A percentile compares a stretch with the other conserved stretches of the same genome.
Conservation (phyloP, 1,140 invertebrate species). For the Mamestra configurata region DNA sequence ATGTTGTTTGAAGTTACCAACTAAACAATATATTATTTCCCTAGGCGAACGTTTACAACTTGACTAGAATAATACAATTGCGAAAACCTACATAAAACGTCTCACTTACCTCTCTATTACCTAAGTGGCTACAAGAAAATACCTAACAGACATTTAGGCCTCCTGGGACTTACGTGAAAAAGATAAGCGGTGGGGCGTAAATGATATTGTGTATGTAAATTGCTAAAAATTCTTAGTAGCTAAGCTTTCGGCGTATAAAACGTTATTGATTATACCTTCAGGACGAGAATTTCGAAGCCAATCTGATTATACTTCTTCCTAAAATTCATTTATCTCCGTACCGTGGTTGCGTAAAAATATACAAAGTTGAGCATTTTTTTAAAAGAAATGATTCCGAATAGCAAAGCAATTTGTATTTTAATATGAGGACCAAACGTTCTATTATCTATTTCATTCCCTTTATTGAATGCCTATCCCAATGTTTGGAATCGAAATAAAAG, state of each 20-base stretch:
- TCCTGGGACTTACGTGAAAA: background rate
- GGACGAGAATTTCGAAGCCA: too few species aligned
- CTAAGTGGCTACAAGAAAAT: background rate
- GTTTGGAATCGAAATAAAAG: background rate
- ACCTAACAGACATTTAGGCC: background rate
- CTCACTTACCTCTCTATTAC: background rate
- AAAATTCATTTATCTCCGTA: too few species aligned
- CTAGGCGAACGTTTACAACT: background rate
- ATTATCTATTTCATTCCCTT: background rate
- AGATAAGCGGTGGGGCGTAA: background rate
- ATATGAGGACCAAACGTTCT: too few species aligned
- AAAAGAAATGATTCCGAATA: too few species aligned
- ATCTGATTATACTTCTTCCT: too few species aligned
- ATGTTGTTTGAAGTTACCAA: background rate
- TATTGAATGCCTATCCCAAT: background rate
- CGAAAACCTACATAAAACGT: background rate
- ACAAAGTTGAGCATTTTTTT: too few species aligned
- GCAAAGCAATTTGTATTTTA: too few species aligned
- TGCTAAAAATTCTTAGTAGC: background rate
- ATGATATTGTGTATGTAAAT: background rate
- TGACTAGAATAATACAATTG: background rate
- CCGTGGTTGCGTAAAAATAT: too few species aligned
- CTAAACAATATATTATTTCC: background rate
- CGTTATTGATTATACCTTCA: too few species aligned
- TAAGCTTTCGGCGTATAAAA: background rate